phyloP scores from a whole-genome alignment of 1,140 invertebrate genomes.

The Argopecten irradians region DNA sequence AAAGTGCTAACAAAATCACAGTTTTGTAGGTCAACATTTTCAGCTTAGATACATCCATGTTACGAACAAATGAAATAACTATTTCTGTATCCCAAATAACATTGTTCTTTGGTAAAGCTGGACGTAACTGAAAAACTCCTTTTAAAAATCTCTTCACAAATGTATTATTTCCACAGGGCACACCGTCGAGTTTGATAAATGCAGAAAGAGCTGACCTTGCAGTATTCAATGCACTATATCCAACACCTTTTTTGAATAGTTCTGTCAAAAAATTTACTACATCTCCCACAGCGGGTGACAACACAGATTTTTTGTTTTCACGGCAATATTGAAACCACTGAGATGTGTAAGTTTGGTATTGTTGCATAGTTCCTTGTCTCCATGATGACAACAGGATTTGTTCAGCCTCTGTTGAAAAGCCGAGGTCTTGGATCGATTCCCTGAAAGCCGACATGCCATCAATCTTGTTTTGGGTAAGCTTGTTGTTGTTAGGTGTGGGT shows the following conservation, averaged over 20 bases:
- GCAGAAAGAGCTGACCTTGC: not conserved
- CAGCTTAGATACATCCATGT: not conserved
- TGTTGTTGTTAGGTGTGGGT: not conserved
- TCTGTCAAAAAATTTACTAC: not conserved
- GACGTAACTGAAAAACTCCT: not conserved
- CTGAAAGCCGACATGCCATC: not conserved
- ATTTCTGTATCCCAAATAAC: not conserved
- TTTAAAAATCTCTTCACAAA: not conserved
- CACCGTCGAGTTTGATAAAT: not conserved
- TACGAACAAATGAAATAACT: not conserved
- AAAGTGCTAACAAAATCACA: constrained; percentile 21
- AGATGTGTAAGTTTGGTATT: constrained; percentile 45
- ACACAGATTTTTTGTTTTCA: constrained; percentile 26
- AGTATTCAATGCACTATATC: not conserved
- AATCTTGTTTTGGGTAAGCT: not conserved
- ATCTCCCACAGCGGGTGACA: not conserved
- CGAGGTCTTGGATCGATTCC: not conserved
- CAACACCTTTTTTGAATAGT: not conserved
- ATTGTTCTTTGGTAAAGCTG: constrained; percentile 24
- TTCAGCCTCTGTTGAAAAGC: not conserved
- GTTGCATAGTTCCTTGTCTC: constrained; percentile 42
- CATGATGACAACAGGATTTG: constrained; percentile 26
- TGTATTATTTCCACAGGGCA: not conserved
- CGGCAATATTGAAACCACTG: constrained; percentile 49
- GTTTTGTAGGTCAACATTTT: not conserved